Evolutionary conservation across 2,888 invertebrate species (phyloP).

Genomic region (Cosmopolites sordidus): DNA sequence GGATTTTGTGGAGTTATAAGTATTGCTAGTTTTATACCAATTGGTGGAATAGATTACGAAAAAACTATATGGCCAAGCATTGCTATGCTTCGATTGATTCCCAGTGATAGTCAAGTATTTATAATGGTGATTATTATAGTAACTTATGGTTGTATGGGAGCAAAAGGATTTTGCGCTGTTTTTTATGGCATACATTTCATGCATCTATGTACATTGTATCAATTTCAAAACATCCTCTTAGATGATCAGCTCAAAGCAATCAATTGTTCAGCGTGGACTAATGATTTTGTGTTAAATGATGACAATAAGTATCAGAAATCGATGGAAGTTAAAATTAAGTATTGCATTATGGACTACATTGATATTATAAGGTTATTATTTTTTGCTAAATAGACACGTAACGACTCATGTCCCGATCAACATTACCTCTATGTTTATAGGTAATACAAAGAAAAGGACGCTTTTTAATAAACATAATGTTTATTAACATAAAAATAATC

Average conservation of each 20-base stretch:
- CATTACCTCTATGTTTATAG: no score
- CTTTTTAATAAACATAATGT: no score
- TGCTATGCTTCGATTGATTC: not conserved
- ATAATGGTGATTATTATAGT: not conserved
- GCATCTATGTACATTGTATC: no score
- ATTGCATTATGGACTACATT: no score
- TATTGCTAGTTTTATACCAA: not conserved
- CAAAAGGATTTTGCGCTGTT: not conserved
- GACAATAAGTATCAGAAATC: not conserved
- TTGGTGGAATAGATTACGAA: not conserved
- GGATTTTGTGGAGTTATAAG: not conserved
- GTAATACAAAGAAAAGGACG: no score
- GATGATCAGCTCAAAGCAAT: no score
- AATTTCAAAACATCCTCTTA: no score
- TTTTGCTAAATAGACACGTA: no score
- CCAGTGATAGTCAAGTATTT: not conserved
- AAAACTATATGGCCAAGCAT: not conserved
- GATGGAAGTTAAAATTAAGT: not conserved
- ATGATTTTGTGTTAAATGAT: not conserved
- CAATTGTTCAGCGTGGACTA: not conserved
- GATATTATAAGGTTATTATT: not conserved
- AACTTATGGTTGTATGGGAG: not conserved
- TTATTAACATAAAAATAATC: no score
- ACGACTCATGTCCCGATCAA: no score
- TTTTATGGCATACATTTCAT: not conserved